Base-by-base conservation (phyloP, 2,797 vertebrate species). In the Okamejei kenojei region DNA sequence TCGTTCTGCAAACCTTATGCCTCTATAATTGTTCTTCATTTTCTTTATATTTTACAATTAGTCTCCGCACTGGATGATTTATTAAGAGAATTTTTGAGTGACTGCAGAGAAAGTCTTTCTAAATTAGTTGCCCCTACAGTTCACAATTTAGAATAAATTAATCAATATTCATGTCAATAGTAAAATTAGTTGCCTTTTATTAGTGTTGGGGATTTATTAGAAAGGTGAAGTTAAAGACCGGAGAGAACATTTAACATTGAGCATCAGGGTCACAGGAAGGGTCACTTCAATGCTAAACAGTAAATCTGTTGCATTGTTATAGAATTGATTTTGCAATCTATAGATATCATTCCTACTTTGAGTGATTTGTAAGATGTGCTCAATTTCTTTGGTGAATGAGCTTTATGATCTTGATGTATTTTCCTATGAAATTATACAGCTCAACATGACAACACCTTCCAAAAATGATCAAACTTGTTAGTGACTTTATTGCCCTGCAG, bases 261-360 rank as follows among this genome's bases (percentile, higher is more conserved):
- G 95, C 95, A 97, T 96, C 96, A 95, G 96, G 97, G 97, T 98
- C 97, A 97, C 94, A 86, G 95, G 94, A 95, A 93, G 94, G 97
- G 97, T 97, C 97, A 97, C 58, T 94, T 81, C 78, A 95, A 92
- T 93, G 94, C 93, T 94, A 94, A 94, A 95, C 93, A 95, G 93
- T 96, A 96, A 97, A 97, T 97, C 95, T 94, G 93, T 88, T 80
- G 71, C 35, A 94, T 94, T 94, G 76, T 93, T 93, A 79, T 35
- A 81, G 65, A 35, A 95, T 95, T 94, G 95, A 96, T 96, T 94
- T 82, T 88, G 38, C 65, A 84, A 65, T 38, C 61, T 63, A 74
- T 71, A 71, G 76, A 92, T 26, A 92, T 92, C 35, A 92, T 92
- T 76, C 71, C 45, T 54, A 15, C 71, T 74, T 74, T 92, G 23